Base-by-base conservation (phyloP, 2,113 vertebrate genomes). In the Platysteira castanea region DNA sequence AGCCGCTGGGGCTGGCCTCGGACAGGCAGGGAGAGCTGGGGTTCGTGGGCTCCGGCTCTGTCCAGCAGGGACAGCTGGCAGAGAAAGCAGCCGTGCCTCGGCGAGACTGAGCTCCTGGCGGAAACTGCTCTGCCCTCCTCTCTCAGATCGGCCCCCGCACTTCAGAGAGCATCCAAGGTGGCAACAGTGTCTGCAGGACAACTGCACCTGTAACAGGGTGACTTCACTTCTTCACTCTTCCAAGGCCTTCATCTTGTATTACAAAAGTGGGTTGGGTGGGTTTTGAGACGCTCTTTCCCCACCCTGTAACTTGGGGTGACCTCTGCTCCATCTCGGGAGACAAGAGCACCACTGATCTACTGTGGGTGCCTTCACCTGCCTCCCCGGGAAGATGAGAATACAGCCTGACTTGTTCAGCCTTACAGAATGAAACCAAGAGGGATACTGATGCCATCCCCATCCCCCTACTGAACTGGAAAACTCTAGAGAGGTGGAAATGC, bases 51-150 rank as follows among this genome's bases (percentile, higher is more conserved):
- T 77, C 23, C 53, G 8, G 68, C 22, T 7, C 44, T 6, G 2
- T 13, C 5, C 41, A 5, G 64, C 0, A 41, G 30, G 42, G 41
- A 35, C 28, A 21, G 12, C 35, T 19, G 41, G 49, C 53, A 76
- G 67, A 67, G 67, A 16, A 53, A 46, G 84, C 14, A 54, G 56
- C 30, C 19, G 0, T 8, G 60, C 44, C 24, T 11, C 10, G 3
- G 1, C 19, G 3, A 19, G 64, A 9, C 24, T 12, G 50, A 37
- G 49, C 0, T 39, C n/a, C 1, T 5, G 42, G 8, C 49, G 57
- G 39, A 39, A 76, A 13, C 15, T 60, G 30, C 64, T 35, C 33
- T 82, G 46, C 39, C 16, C 28, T 63, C 41, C 18, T 0, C n/a
- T n/a, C 68, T 41, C 30, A 11, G 28, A 6, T 50, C 42, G 22